These are phyloP conservation scores for Porites evermanni DNA, from an alignment of 92 coral and sea anemone genomes.

Conservation along the genomic window DNA sequence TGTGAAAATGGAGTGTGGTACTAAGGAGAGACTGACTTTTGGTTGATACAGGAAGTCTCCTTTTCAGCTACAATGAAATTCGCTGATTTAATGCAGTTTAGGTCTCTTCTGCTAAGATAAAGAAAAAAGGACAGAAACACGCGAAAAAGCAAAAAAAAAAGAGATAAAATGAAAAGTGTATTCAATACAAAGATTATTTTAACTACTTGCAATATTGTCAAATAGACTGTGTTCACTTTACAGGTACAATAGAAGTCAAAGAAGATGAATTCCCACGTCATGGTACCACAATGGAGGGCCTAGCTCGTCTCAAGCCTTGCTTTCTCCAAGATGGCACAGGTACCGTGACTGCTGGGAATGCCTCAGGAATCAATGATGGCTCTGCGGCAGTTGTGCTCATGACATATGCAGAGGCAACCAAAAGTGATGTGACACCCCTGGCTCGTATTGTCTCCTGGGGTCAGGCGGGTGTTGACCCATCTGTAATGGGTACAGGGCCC, in stretches of 20 bases:
- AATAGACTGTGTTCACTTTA: neutral
- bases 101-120: too few species aligned
- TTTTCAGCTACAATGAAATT: too few species aligned
- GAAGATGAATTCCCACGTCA: conserved; percentile 93
- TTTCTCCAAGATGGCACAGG: conserved; percentile 94
- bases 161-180: neutral
- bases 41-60: too few species aligned
- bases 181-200: neutral
- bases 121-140: too few species aligned
- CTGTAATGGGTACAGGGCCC: conserved; percentile 99
- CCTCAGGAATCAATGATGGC: conserved; percentile 97
- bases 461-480: conserved; percentile 98
- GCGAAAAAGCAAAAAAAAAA: neutral
- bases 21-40: too few species aligned
- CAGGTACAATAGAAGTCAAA: conserved; percentile 78
- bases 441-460: conserved; percentile 95
- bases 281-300: conserved; percentile 84
- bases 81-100: too few species aligned
- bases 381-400: conserved; percentile 94
- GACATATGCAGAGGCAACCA: conserved; percentile 81
- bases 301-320: conserved; percentile 89
- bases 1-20: too few species aligned
- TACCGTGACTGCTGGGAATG: conserved; percentile 95
- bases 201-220: neutral
- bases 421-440: conserved; percentile 68